Conservation (phyloP, 2,113 vertebrate genomes). For the Ancistrus triradiatus region DNA sequence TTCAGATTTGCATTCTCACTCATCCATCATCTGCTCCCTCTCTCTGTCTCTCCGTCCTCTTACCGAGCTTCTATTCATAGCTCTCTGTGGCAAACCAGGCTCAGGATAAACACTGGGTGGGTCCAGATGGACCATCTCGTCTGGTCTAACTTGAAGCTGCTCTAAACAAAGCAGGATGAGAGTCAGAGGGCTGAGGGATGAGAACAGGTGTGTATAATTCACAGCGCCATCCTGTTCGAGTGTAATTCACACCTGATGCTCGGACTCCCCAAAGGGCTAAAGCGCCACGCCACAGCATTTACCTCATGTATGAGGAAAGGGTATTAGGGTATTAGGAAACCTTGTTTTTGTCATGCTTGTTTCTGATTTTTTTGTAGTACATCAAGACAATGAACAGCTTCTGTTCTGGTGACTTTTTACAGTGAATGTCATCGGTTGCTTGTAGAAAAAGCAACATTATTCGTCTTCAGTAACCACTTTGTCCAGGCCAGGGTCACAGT, state of each 20-base stretch:
- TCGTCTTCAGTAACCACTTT: no score
- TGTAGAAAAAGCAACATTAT: no score
- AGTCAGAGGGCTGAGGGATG: slow-evolving; percentile 5
- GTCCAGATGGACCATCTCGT: slow-evolving; percentile 30
- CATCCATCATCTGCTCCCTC: not conserved
- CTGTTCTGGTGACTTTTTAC: no score
- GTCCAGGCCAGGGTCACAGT: no score
- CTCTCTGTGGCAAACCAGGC: slow-evolving; percentile 45
- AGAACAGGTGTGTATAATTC: slow-evolving; percentile 35
- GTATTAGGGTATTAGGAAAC: no score
- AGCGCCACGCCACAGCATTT: no score
- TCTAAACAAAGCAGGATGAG: slow-evolving; percentile 19
- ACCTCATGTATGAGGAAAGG: no score
- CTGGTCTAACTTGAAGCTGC: slow-evolving; percentile 9
- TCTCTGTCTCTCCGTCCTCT: slow-evolving; percentile 8
- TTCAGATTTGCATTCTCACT: not conserved
- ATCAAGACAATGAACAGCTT: no score
- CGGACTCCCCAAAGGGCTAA: slow-evolving; percentile 16
- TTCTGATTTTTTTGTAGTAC: no score
- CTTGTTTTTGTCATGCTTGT: no score
- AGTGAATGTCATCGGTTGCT: no score
- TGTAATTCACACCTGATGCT: slow-evolving; percentile 44
- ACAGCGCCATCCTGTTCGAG: slow-evolving; percentile 50
- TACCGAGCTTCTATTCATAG: slow-evolving; percentile 67
- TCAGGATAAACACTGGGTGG: slow-evolving; percentile 48